Percentiles rank a stretch among this genome's conserved stretches.
Evolutionary conservation across 2,113 vertebrate genomes (phyloP).

Genomic region (Megaptera novaeangliae): DNA sequence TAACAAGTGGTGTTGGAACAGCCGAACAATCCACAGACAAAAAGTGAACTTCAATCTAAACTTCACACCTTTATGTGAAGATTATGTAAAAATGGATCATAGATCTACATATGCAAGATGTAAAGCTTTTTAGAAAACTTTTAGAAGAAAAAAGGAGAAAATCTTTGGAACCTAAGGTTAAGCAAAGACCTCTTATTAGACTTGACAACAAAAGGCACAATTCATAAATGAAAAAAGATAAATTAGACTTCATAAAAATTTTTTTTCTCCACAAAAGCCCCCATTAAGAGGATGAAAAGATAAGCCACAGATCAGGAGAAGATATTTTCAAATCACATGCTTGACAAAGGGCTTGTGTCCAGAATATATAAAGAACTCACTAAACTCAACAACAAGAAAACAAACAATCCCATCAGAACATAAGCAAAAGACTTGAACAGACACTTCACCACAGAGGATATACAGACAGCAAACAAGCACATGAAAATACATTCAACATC

Average conservation of each 20-base stretch:
- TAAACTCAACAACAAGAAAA: background rate
- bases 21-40: background rate
- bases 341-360: background rate
- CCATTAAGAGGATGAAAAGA: background rate
- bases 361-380: conserved; percentile 11
- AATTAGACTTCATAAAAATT: background rate
- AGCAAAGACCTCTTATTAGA: background rate
- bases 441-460: background rate
- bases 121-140: background rate
- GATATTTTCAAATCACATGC: conserved; percentile 1
- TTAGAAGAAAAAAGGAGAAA: background rate
- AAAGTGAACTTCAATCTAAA: background rate
- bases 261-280: background rate
- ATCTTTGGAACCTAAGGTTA: background rate
- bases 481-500: background rate
- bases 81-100: background rate
- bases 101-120: background rate
- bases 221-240: background rate
- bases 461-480: background rate
- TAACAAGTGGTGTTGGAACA: background rate
- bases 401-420: background rate
- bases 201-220: conserved; percentile 8
- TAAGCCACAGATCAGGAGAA: background rate
- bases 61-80: background rate
- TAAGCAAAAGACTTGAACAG: background rate